Conservation (phyloP, 2,797 vertebrate genomes). For the Apogon hyalosoma region DNA sequence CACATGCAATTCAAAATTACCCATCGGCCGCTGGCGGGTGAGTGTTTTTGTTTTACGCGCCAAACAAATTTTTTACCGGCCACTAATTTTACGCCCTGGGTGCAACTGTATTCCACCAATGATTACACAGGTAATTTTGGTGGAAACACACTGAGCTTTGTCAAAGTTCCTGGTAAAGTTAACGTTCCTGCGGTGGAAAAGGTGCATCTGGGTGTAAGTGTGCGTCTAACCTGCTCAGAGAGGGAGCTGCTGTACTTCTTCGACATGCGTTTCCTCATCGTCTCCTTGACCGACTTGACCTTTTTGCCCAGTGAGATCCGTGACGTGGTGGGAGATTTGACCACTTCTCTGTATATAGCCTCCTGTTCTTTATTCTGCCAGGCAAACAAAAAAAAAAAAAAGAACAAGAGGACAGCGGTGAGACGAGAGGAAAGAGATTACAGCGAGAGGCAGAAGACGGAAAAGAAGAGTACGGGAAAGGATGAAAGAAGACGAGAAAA, state of each 20-base stretch:
- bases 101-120: too few species aligned
- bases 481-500: constrained; percentile 10
- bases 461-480: background rate
- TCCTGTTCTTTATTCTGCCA: constrained; percentile 92
- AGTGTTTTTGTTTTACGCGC: too few species aligned
- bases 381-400: background rate
- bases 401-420: background rate
- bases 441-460: background rate
- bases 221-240: constrained; percentile 90
- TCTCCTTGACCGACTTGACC: constrained; percentile 98
- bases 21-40: too few species aligned
- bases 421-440: constrained; percentile 5
- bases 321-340: constrained; percentile 94
- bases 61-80: too few species aligned
- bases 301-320: constrained; percentile 98
- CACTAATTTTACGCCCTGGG: too few species aligned
- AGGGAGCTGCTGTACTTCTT: constrained; percentile 95
- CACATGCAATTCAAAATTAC: too few species aligned
- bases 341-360: constrained; percentile 93
- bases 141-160: too few species aligned
- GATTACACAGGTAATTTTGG: too few species aligned
- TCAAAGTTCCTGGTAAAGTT: too few species aligned
- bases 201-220: background rate
- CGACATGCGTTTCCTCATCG: constrained; percentile 98
- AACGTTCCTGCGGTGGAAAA: too few species aligned